Conservation (phyloP, 2,888 invertebrate genomes). For the Aspidiotus rigidus region DNA sequence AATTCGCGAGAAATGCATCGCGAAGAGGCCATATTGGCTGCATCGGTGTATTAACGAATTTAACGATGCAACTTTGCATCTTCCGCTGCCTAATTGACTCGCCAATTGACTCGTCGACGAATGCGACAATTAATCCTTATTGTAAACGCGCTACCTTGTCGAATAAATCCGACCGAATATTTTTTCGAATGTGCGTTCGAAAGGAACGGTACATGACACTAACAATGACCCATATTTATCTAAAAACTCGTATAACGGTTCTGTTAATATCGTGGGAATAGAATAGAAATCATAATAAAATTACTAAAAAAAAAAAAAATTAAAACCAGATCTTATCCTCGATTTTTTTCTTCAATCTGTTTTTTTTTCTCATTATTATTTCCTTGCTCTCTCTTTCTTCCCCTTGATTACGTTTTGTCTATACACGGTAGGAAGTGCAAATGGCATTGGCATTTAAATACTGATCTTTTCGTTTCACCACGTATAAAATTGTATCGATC, state of each 20-base stretch:
- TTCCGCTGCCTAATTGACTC: slow-evolving; percentile 1
- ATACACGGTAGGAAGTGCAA: too few species aligned
- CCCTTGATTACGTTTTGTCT: too few species aligned
- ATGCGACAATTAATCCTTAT: too few species aligned
- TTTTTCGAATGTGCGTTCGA: slow-evolving; percentile 6
- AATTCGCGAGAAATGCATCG: too few species aligned
- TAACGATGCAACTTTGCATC: too few species aligned
- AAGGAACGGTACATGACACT: slow-evolving; percentile 26
- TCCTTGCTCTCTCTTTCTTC: neutral
- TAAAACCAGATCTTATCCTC: neutral
- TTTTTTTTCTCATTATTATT: neutral
- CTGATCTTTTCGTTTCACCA: too few species aligned
- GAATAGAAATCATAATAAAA: neutral
- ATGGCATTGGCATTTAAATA: too few species aligned
- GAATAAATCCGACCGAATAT: slow-evolving; percentile 11
- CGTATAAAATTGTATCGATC: too few species aligned
- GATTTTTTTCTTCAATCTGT: neutral
- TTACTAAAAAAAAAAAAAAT: neutral
- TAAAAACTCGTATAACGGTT: slow-evolving; percentile 28
- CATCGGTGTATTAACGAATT: too few species aligned
- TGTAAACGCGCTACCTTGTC: neutral
- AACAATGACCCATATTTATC: slow-evolving; percentile 31
- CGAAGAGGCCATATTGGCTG: too few species aligned
- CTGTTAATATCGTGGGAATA: slow-evolving; percentile 1
- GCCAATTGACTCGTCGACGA: neutral